Conservation (phyloP, 2,888 invertebrate genomes). For the Lepidonotus clava region DNA sequence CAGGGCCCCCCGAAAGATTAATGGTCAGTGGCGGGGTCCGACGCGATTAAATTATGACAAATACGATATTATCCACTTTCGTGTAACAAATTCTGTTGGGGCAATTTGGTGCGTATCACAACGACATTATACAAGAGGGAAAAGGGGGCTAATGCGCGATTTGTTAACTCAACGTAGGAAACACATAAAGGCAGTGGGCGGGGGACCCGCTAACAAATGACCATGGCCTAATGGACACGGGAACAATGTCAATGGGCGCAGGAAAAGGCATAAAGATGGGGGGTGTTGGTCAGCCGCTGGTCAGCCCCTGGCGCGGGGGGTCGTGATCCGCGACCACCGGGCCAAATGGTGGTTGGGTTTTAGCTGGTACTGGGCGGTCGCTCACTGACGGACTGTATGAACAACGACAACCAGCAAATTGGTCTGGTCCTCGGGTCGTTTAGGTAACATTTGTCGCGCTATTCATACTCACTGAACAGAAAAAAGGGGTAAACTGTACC, state of each 20-base stretch:
- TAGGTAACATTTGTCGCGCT: no score
- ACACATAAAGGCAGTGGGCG: neutral
- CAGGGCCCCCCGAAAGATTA: slow-evolving; percentile 33
- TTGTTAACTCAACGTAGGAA: slow-evolving; percentile 22
- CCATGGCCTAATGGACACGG: slow-evolving; percentile 4
- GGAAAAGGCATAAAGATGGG: slow-evolving; percentile 19
- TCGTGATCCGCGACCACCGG: no score
- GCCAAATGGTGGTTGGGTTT: no score
- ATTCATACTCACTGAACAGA: no score
- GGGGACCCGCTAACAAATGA: slow-evolving; percentile 17
- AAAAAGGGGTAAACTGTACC: no score
- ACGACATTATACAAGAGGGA: slow-evolving; percentile 26
- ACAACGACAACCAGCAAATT: no score
- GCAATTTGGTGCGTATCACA: slow-evolving; percentile 38
- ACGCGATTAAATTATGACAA: slow-evolving; percentile 41
- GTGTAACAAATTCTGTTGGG: slow-evolving; percentile 53
- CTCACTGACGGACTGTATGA: no score
- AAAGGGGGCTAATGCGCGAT: slow-evolving; percentile 44
- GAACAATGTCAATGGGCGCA: neutral
- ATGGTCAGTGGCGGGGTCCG: neutral
- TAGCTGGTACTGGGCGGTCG: no score
- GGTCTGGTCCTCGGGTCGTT: no score
- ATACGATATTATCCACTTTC: slow-evolving; percentile 42
- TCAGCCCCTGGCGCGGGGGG: no score
- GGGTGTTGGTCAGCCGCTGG: no score